Base-by-base conservation (phyloP, 2,113 vertebrate genomes). In the Oplegnathus fasciatus region DNA sequence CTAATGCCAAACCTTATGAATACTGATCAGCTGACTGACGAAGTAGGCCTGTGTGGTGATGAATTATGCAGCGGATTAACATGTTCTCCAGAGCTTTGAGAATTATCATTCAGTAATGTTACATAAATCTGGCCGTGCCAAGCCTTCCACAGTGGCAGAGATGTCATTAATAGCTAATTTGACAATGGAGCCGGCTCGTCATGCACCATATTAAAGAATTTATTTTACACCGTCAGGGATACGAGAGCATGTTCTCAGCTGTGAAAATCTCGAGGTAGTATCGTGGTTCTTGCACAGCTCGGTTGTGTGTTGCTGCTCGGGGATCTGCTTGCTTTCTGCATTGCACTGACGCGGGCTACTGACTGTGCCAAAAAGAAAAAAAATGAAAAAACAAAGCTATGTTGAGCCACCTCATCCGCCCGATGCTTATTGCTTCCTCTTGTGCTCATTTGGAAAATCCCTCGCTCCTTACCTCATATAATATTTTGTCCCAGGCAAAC, bases 101-200 rank as follows among this genome's bases (percentile, higher is more conserved):
- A 90, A 91, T 91, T 40, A 88, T 80, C 78, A 82, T 80, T 85
- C 72, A 60, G 86, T 78, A 80, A 85, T 83, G 75, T 84, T 68
- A 80, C 82, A 88, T 66, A 82, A 81, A 87, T 61, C 75, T 88
- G 78, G n/a, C 55, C 13, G 6, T 72, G 70, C 75, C 15, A 28
- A 81, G 78, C 77, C 60, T 66, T 85, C 69, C 82, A 42, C 77
- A 61, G 64, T 70, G 81, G 78, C 83, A 80, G 71, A 76, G 40
- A 79, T 75, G 79, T 89, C 86, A 90, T 93, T 91, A 84, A 88
- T 90, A 86, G 60, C 85, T 86, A 87, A 93, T 93, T 82, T 90
- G 66, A 81, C 75, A 58, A 78, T 26, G 65, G 71, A 84, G 54
- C 69, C 6, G 6, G 57, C 50, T 78, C 28, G 46, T 78, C 75